These are phyloP conservation scores for Colletes latitarsis DNA, from an alignment of 1,140 invertebrate genomes.

Conservation along the genomic window DNA sequence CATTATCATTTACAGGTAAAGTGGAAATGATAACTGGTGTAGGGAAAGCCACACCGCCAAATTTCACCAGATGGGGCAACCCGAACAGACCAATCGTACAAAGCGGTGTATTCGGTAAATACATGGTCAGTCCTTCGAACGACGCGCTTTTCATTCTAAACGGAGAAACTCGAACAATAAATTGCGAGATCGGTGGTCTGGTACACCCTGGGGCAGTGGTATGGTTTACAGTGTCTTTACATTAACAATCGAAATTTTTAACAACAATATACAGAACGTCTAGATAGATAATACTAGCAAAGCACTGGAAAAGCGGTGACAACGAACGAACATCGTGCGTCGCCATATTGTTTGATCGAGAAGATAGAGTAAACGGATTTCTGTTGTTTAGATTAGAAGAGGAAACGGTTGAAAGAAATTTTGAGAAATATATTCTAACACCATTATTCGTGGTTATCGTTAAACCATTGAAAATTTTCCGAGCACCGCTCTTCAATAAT, in stretches of 20 bases:
- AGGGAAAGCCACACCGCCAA: constrained; percentile 83
- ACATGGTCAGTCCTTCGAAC: constrained; percentile 88
- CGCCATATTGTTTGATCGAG: constrained; percentile 8
- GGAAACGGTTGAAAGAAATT: constrained; percentile 19
- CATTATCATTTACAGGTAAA: constrained; percentile 81
- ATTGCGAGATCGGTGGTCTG: constrained; percentile 89
- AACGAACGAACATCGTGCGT: constrained; percentile 13
- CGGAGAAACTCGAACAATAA: constrained; percentile 87
- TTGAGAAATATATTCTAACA: constrained; percentile 46
- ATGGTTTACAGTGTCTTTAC: constrained; percentile 84
- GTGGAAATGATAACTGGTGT: constrained; percentile 91
- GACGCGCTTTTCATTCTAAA: constrained; percentile 89
- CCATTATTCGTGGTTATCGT: constrained; percentile 41
- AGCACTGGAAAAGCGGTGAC: background rate
- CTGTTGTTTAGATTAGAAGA: constrained; percentile 12
- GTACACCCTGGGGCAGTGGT: constrained; percentile 85
- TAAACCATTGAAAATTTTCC: constrained; percentile 22
- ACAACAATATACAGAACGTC: background rate
- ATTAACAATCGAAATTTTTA: constrained; percentile 62
- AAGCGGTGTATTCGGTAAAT: constrained; percentile 88
- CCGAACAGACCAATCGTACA: constrained; percentile 86
- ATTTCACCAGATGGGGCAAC: constrained; percentile 85
- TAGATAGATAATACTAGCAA: constrained; percentile 3
- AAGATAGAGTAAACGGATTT: constrained; percentile 1
- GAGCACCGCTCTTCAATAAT: constrained; percentile 15